Evolutionary conservation across 1,140 invertebrate species (phyloP).

Genomic region (Drosophila obscura): DNA sequence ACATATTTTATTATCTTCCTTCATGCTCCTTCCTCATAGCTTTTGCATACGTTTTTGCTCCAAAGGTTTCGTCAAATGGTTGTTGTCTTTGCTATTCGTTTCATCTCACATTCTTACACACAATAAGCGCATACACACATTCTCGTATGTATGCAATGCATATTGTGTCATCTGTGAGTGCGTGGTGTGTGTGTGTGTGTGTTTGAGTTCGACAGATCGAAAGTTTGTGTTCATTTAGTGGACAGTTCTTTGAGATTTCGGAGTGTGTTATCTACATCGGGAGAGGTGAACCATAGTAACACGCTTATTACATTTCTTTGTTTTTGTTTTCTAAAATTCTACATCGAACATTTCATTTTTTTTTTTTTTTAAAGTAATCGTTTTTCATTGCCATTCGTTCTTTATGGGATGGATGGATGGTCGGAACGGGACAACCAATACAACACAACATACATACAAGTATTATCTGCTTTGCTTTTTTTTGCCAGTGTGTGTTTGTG

Average conservation of each 20-base stretch:
- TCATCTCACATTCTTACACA: constrained; percentile 19
- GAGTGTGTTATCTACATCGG: constrained; percentile 30
- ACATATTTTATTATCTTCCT: constrained; percentile 66
- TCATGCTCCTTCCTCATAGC: constrained; percentile 28
- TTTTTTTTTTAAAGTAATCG: constrained; percentile 41
- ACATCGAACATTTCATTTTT: constrained; percentile 3
- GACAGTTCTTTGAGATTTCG: constrained; percentile 33
- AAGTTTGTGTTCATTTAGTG: constrained; percentile 26
- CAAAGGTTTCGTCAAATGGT: constrained; percentile 3
- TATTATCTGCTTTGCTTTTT: no score
- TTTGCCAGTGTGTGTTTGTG: no score
- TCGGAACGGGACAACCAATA: constrained; percentile 13
- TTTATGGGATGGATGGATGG: constrained; percentile 11
- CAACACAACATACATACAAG: constrained; percentile 50
- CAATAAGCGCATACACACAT: constrained; percentile 37
- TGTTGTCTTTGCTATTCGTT: constrained; percentile 35
- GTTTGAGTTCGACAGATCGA: constrained; percentile 48
- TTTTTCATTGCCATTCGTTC: constrained; percentile 54
- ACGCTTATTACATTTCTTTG: constrained; percentile 14
- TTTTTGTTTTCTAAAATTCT: constrained; percentile 21
- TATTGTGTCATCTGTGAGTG: constrained; percentile 19
- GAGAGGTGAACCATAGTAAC: constrained; percentile 31
- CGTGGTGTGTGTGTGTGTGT: background rate
- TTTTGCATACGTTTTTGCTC: constrained; percentile 32
- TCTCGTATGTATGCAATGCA: constrained; percentile 20